Percentiles rank a stretch among this genome's conserved stretches.
These are phyloP conservation scores for Sebastes reedi DNA, from an alignment of 2,797 vertebrate species.

Conservation along the genomic window DNA sequence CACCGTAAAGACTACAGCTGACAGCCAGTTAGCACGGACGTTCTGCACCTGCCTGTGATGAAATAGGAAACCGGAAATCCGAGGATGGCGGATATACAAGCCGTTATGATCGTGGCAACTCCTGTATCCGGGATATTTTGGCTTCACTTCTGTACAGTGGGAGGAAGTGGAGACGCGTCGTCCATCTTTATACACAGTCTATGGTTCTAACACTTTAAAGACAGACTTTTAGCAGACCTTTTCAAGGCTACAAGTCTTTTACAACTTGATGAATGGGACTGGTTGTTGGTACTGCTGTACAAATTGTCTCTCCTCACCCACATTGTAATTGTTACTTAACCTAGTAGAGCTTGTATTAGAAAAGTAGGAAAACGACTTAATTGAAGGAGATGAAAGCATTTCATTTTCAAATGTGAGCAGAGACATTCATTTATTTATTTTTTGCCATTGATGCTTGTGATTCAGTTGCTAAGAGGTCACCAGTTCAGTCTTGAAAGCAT, in stretches of 20 bases:
- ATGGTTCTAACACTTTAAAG: neutral
- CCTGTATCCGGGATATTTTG: too few relatives aligned
- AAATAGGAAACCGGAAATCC: too few relatives aligned
- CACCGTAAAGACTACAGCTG: too few relatives aligned
- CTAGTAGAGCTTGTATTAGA: neutral
- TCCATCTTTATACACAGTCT: too few relatives aligned
- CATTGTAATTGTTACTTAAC: neutral
- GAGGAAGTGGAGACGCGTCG: too few relatives aligned
- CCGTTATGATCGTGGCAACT: too few relatives aligned
- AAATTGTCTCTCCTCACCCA: neutral
- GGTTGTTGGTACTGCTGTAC: neutral
- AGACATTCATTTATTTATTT: neutral
- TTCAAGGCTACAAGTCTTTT: neutral
- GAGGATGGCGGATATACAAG: too few relatives aligned
- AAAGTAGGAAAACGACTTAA: neutral
- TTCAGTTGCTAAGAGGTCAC: neutral
- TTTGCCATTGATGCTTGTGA: neutral
- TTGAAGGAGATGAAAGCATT: neutral
- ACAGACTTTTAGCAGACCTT: neutral
- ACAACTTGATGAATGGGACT: neutral
- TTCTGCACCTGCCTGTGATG: too few relatives aligned
- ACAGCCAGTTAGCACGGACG: too few relatives aligned
- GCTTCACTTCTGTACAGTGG: too few relatives aligned
- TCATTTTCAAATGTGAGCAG: neutral
- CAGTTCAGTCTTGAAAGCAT: neutral